These are phyloP conservation scores for Pogonocichla stellata DNA, from an alignment of 2,113 vertebrate species.

Conservation along the genomic window DNA sequence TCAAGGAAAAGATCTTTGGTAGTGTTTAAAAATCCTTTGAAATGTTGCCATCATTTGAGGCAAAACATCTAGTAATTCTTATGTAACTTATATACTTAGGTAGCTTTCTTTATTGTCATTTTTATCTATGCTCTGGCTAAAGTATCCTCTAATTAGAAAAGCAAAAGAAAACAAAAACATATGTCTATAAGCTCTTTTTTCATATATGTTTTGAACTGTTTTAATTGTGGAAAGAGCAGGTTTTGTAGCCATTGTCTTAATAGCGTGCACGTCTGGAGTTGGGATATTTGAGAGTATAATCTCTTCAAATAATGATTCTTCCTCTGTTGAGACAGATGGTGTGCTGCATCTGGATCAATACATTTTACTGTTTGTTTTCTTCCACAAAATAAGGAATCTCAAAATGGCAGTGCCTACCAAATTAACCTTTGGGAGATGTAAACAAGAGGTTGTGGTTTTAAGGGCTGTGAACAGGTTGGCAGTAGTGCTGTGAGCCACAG, in stretches of 20 bases:
- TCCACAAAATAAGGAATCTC: neutral
- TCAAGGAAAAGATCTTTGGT: neutral
- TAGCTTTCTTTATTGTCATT: neutral
- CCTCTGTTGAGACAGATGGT: neutral
- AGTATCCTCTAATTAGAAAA: neutral
- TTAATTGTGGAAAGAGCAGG: neutral
- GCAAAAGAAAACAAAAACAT: neutral
- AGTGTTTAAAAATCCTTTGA: neutral
- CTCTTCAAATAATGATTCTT: neutral
- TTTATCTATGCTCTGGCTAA: neutral
- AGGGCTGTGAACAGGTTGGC: neutral
- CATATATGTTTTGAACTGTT: rapidly evolving
- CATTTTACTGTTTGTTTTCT: neutral
- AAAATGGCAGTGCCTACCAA: neutral
- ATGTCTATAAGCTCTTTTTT: neutral
- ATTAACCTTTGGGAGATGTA: neutral
- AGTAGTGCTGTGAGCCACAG: neutral
- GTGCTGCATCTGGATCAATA: neutral
- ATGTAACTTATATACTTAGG: neutral
- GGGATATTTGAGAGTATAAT: neutral
- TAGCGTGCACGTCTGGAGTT: neutral
- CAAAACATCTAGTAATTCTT: neutral
- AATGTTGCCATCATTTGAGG: neutral
- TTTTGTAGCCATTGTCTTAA: neutral
- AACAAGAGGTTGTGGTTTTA: neutral